Conservation (phyloP, 1,140 invertebrate genomes). For the Listronotus oregonensis region DNA sequence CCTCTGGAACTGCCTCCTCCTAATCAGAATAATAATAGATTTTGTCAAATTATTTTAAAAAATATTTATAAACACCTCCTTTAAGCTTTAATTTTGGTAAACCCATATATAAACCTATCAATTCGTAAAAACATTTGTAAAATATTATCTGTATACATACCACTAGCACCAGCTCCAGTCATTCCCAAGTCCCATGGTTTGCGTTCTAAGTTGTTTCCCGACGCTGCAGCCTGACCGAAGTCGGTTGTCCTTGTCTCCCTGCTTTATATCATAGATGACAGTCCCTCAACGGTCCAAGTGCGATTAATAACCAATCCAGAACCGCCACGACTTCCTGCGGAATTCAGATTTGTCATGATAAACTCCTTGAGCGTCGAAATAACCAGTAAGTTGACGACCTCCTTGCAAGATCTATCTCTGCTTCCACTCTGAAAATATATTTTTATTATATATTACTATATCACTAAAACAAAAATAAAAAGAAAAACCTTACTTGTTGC, state of each 20-base stretch:
- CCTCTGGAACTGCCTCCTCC: background rate
- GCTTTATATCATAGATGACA: background rate
- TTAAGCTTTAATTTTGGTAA: too few species aligned
- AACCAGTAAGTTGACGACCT: constrained; percentile 21
- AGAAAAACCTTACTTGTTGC: constrained; percentile 15
- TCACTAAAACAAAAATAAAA: background rate
- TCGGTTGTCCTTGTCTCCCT: constrained; percentile 6
- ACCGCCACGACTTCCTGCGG: background rate
- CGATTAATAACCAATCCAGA: constrained; percentile 16
- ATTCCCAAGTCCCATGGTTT: constrained; percentile 47
- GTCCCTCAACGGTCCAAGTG: constrained; percentile 28
- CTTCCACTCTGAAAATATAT: too few species aligned
- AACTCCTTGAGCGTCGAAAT: constrained; percentile 32
- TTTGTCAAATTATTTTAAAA: too few species aligned
- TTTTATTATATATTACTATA: background rate
- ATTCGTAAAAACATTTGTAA: too few species aligned
- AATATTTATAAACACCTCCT: too few species aligned
- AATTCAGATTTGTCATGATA: constrained; percentile 23
- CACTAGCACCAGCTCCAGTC: constrained; percentile 17
- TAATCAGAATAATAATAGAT: too few species aligned
- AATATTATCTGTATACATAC: too few species aligned
- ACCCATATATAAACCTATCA: too few species aligned
- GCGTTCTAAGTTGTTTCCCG: constrained; percentile 47
- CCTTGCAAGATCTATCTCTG: background rate
- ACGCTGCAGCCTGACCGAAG: constrained; percentile 38